Evolutionary conservation across 2,797 vertebrate species (phyloP).

Genomic region (Selene dorsalis): DNA sequence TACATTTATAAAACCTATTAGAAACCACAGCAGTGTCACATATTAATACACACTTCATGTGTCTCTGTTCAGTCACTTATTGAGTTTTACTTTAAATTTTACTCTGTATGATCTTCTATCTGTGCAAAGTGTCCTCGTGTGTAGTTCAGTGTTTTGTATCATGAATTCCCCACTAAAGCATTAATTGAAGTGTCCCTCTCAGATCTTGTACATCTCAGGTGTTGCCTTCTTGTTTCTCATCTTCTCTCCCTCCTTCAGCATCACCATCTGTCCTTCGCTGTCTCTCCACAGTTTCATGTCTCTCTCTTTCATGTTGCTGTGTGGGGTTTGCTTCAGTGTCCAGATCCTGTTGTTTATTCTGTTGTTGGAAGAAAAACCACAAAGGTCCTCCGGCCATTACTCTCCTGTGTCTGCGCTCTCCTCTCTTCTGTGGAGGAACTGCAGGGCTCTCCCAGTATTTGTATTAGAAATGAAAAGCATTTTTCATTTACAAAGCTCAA

Average conservation of each 20-base stretch:
- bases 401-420: not conserved
- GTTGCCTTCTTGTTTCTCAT: not conserved
- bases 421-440: not conserved
- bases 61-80: too few relatives aligned
- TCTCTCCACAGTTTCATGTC: not conserved
- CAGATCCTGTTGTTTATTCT: not conserved
- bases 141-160: slow-evolving; percentile 3
- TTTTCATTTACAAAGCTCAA: too few relatives aligned
- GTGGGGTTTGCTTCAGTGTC: not conserved
- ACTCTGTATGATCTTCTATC: not conserved
- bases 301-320: not conserved
- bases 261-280: not conserved
- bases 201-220: not conserved
- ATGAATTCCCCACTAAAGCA: slow-evolving; percentile 17
- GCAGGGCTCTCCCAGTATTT: not conserved
- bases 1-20: too few relatives aligned
- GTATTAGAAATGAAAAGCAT: too few relatives aligned
- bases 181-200: slow-evolving; percentile 11
- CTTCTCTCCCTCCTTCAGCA: not conserved
- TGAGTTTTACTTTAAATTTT: too few relatives aligned
- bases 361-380: slow-evolving; percentile 14
- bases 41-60: too few relatives aligned
- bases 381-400: slow-evolving; percentile 3
- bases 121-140: not conserved
- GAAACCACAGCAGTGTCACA: too few relatives aligned